These are phyloP conservation scores for Sebastes hubbsi DNA, from an alignment of 2,797 vertebrate genomes.

Conservation along the genomic window DNA sequence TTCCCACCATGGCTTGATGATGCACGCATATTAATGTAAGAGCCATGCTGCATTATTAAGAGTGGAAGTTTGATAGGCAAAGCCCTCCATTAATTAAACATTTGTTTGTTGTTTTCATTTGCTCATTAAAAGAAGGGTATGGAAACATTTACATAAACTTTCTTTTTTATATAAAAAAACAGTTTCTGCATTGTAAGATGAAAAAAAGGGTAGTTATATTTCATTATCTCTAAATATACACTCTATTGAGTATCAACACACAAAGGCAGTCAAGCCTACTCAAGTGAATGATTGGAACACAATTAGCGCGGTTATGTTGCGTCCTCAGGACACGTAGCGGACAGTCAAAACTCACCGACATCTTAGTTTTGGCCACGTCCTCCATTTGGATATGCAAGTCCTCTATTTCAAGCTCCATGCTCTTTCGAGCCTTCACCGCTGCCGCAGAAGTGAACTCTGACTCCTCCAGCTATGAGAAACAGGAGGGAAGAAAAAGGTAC, in stretches of 20 bases:
- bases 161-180: neutral
- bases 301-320: neutral
- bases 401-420: slow-evolving; percentile 96
- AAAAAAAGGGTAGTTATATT: neutral
- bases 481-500: neutral
- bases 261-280: neutral
- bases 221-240: neutral
- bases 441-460: slow-evolving; percentile 94
- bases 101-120: slow-evolving; percentile 49
- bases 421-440: slow-evolving; percentile 93
- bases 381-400: slow-evolving; percentile 97
- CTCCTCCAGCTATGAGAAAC: slow-evolving; percentile 90
- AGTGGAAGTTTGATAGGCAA: slow-evolving; percentile 37
- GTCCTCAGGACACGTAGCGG: neutral
- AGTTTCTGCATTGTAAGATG: neutral
- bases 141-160: slow-evolving; percentile 20
- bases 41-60: slow-evolving; percentile 37
- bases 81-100: slow-evolving; percentile 60
- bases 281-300: neutral
- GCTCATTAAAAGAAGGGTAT: slow-evolving; percentile 18
- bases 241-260: neutral
- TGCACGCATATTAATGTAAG: slow-evolving; percentile 57
- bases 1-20: slow-evolving; percentile 52
- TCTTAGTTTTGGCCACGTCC: slow-evolving; percentile 92
- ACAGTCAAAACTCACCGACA: slow-evolving; percentile 83